Evolutionary conservation across 2,888 invertebrate species (phyloP), one percentile per base, ranked within the genome.

Genomic region (Eumacrocentrus americanus): DNA sequence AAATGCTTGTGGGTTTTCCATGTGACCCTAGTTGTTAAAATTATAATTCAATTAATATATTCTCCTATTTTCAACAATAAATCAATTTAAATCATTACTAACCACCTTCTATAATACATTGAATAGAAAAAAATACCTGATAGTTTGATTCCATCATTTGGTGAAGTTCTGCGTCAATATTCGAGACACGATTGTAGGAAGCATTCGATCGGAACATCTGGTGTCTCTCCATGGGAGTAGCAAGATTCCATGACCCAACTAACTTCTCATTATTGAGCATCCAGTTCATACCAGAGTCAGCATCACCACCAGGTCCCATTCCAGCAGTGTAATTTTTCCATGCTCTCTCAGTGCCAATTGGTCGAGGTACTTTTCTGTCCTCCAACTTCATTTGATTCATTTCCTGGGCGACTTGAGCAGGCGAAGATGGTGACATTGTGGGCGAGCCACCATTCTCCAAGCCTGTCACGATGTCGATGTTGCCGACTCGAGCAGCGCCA

Each of bases 341-440:
- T 35, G 89, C 88, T 71, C 93, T 85, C 82, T 92, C 93, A 0
- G 91, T 92, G 67, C 93, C 93, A 77, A 93, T 93, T 52, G 93
- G 92, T 3, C 90, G 84, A 46, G 89, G 88, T 47, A 83, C 82
- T 81, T 89, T 88, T 23, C 85, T 77, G 61, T 84, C 84, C 64
- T 84, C 85, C 42, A 82, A 70, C 46, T 75, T 80, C 63, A 75
- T 69, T 55, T 74, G 81, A 66, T 63, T 78, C 69, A 79, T 75
- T 11, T 80, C 80, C 44, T 78, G 78, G 2, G 73, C 67, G 1
- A 77, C 73, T 70, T 72, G 82, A 23, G 79, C 83, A 35, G 82
- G 83, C 25, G 83, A 84, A 55, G 81, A 84, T 38, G 81, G 83
- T 57, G 83, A 82, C 65, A 83, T 81, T 6, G 81, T 78, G 22